Evolutionary conservation across 2,797 vertebrate species (phyloP), one percentile per base, ranked within the genome.

Genomic region (Phalanger gymnotis): DNA sequence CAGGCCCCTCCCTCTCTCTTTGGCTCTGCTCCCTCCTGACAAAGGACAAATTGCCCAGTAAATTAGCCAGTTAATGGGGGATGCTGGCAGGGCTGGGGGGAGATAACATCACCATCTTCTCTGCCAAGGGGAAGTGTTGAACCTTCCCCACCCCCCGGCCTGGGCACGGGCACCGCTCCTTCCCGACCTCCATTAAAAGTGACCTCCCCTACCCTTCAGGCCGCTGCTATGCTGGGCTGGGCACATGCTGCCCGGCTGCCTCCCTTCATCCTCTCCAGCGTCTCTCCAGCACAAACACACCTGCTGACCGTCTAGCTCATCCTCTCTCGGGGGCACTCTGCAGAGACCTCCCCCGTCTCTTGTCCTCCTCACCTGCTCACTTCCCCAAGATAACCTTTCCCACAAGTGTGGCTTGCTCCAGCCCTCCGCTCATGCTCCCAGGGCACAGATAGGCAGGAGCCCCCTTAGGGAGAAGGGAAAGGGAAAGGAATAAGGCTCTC

Each of bases 251-350:
- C 91, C n/a, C 58, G n/a, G 22, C 25, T 40, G 30, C 13, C 4
- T 93, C 40, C 12, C 56, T 0, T 25, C 3, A 9, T 25, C 53
- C 61, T 94, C 52, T 56, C 52, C 31, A 0, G 0, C 0, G 4
- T 66, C 12, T 95, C 92, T 96, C 53, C n/a, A n/a, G 96, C 73
- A 87, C 73, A 87, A 87, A 87, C 73, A 6, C 19, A 54, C 34
- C 54, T 54, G 90, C 90, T 47, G 66, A 73, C 2, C 25, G 30
- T 47, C 93, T 96, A 93, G 95, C 96, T 97, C 97, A 4, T 25
- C 97, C 97, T 98, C 97, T 58, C 4, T 96, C 97, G 96, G 97
- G 97, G 96, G 96, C 97, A 96, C 97, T 92, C 93, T 92, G 98
- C 97, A 90, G 87, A 0, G 53, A 91, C 89, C 56, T 57, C 27